A percentile compares a stretch with the other conserved stretches of the same genome.
Evolutionary conservation across 1,140 invertebrate genomes (phyloP).

Genomic region (Scaptomyza hsui): DNA sequence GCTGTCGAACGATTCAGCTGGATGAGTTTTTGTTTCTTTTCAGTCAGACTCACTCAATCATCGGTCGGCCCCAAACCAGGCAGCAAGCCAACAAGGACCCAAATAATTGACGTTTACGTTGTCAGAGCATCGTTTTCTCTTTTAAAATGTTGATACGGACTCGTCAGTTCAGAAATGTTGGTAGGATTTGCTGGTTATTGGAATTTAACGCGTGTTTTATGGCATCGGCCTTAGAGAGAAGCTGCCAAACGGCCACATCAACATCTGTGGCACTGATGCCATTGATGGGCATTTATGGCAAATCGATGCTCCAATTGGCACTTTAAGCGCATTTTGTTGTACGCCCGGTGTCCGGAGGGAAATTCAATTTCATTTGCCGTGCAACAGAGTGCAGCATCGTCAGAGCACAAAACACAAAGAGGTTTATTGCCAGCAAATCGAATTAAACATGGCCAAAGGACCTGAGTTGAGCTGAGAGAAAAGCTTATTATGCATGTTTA

Average conservation of each 20-base stretch:
- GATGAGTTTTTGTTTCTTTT: slow-evolving; percentile 58
- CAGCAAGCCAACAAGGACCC: slow-evolving; percentile 17
- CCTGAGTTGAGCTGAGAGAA: not conserved
- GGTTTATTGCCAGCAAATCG: slow-evolving; percentile 13
- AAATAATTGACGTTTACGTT: slow-evolving; percentile 72
- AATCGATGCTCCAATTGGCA: slow-evolving; percentile 43
- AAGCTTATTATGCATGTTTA: not conserved
- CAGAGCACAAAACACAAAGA: not conserved
- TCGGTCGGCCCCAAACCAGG: slow-evolving; percentile 10
- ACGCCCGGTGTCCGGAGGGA: slow-evolving; percentile 3
- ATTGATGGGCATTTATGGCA: slow-evolving; percentile 35
- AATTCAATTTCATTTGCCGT: slow-evolving; percentile 34
- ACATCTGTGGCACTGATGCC: slow-evolving; percentile 8
- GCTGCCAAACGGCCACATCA: not conserved
- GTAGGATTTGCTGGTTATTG: slow-evolving; percentile 62
- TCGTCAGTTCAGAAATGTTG: slow-evolving; percentile 21
- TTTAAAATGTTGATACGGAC: slow-evolving; percentile 41
- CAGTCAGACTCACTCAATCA: slow-evolving; percentile 63
- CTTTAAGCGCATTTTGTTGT: slow-evolving; percentile 38
- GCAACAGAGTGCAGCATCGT: slow-evolving; percentile 12
- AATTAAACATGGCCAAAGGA: slow-evolving; percentile 13
- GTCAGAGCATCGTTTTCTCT: slow-evolving; percentile 54
- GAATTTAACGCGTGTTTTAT: slow-evolving; percentile 52
- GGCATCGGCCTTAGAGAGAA: slow-evolving; percentile 31
- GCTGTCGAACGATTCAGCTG: slow-evolving; percentile 35